phyloP scores from a whole-genome alignment of 2,888 invertebrate species.

The Ornithoptera alexandrae region DNA sequence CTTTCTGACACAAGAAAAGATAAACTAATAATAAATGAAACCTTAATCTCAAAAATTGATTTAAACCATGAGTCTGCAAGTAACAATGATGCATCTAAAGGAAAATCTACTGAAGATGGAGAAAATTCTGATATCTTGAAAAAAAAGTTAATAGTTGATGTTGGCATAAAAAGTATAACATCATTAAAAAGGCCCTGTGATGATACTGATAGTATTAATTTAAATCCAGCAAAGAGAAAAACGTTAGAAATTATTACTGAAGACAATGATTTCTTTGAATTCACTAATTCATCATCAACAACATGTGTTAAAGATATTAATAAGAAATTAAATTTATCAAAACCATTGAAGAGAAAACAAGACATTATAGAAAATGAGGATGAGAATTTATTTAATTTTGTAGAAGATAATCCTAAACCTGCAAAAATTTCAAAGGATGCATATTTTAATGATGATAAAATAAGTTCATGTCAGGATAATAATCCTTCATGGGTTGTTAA shows the following conservation, averaged over 20 bases:
- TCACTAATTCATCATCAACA: slow-evolving; percentile 45
- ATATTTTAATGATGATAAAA: slow-evolving; percentile 28
- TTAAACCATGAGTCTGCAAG: slow-evolving; percentile 14
- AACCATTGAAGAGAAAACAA: slow-evolving; percentile 60
- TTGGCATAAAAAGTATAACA: slow-evolving; percentile 31
- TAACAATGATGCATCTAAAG: slow-evolving; percentile 43
- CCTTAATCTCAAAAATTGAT: slow-evolving; percentile 44
- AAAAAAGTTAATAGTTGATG: slow-evolving; percentile 54
- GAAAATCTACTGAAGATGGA: slow-evolving; percentile 54
- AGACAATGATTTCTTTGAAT: slow-evolving; percentile 59
- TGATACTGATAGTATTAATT: slow-evolving; percentile 41
- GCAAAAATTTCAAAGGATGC: slow-evolving; percentile 31
- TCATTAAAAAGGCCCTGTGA: slow-evolving; percentile 51
- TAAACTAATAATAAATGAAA: slow-evolving; percentile 66
- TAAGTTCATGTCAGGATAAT: slow-evolving; percentile 6
- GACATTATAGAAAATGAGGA: slow-evolving; percentile 50
- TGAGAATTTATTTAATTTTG: slow-evolving; percentile 68
- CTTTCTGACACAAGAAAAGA: slow-evolving; percentile 43
- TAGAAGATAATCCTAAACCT: slow-evolving; percentile 43
- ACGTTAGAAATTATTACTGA: slow-evolving; percentile 47
- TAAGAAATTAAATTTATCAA: slow-evolving; percentile 58
- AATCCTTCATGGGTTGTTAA: slow-evolving; percentile 32
- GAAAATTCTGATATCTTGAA: slow-evolving; percentile 41
- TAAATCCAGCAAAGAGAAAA: slow-evolving; percentile 56
- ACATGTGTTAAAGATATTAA: slow-evolving; percentile 36